phyloP scores from a whole-genome alignment of 2,888 invertebrate genomes.

The Calliphora vomitoria region DNA sequence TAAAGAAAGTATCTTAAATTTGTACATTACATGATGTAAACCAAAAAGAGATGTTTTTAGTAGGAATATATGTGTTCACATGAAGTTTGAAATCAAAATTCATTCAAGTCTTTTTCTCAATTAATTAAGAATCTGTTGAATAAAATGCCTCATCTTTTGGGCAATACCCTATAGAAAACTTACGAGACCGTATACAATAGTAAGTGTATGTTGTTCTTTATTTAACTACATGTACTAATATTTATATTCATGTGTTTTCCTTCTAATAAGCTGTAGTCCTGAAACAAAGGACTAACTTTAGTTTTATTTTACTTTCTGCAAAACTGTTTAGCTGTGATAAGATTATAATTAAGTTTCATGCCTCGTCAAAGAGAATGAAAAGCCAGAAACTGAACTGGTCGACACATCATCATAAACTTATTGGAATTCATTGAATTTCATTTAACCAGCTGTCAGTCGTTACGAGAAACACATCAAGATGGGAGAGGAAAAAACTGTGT shows the following conservation, averaged over 20 bases:
- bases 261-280: neutral
- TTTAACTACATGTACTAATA: neutral
- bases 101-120: no score
- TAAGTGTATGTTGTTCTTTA: no score
- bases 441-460: neutral
- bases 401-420: conserved; percentile 8
- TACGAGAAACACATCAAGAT: neutral
- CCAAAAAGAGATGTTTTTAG: no score
- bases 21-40: neutral
- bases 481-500: neutral
- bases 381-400: neutral
- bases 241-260: neutral
- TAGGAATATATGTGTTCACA: no score
- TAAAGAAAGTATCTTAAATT: neutral
- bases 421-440: neutral
- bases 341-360: conserved; percentile 14
- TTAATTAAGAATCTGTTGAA: no score
- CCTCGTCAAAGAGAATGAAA: neutral
- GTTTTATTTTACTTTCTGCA: conserved; percentile 6
- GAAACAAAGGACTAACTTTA: neutral
- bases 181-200: no score
- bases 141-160: no score
- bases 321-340: conserved; percentile 7
- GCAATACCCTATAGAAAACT: no score
- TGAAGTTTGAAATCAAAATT: no score